Base-by-base conservation (phyloP, 1,140 invertebrate species). In the Sesamia nonagrioides region DNA sequence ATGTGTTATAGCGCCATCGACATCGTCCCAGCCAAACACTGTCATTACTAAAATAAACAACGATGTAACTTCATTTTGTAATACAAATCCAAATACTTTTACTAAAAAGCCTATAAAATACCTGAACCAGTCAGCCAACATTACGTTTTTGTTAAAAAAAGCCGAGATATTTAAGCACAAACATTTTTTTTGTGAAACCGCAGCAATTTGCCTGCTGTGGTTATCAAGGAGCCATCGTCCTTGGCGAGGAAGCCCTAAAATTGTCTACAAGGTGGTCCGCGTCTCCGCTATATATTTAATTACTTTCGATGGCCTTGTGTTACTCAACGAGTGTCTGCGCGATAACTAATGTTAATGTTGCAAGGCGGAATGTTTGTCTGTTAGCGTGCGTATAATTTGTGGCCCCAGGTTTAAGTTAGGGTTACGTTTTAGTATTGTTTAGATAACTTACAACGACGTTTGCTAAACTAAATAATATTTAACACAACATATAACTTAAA, bases 211-310 rank as follows among this genome's bases (percentile, higher is more conserved):
- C 74, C 69, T 61, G 68, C 60, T 71, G 72, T 60, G 68, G 37
- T 76, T 17, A 45, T 78, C 74, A 77, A 83, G 82, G 77, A 83
- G 73, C 50, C 45, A 45, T 68, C 58, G 85, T 87, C 86, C 86
- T 87, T 88, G 84, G 37, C 71, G 73, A 58, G 45, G 89, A 92
- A 90, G 85, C 89, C 91, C 80, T 89, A 89, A 83, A 86, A 86
- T 82, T 89, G 82, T 85, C 84, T 66, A 81, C 86, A 86, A 89
- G 87, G 87, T 87, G 86, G 86, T 88, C 88, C 77, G 71, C 73
- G 82, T 79, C 50, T 72, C 13, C 27, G 82, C 78, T 87, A 88
- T 75, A 15, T 56, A 50, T 42, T 58, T 75, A 75, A 90, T 90
- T 88, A 90, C 87, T 90, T 91, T 91, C 88, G 66, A 84, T 81